phyloP scores from a whole-genome alignment of 2,888 invertebrate genomes.

The Campoletis raptor region DNA sequence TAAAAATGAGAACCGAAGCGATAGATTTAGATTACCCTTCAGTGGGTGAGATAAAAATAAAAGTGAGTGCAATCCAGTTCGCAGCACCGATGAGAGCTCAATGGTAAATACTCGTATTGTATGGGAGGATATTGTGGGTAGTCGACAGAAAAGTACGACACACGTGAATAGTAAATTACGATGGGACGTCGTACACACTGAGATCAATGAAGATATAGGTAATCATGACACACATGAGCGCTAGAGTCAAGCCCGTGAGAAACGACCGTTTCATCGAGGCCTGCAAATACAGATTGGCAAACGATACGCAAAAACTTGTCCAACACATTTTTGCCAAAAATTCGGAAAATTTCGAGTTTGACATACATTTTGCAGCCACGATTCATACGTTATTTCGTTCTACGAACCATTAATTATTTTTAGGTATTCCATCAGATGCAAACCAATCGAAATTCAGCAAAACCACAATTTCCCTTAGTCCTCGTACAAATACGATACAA shows the following conservation, averaged over 20 bases:
- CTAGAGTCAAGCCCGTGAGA: constrained; percentile 71
- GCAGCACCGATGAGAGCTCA: background rate
- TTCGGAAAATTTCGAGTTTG: background rate
- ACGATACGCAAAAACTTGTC: constrained; percentile 12
- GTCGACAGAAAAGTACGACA: constrained; percentile 15
- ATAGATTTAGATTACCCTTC: background rate
- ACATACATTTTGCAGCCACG: background rate
- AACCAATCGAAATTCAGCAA: too few relatives aligned
- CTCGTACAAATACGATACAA: too few relatives aligned
- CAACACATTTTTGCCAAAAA: background rate
- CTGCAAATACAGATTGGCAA: constrained; percentile 59
- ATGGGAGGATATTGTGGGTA: constrained; percentile 16
- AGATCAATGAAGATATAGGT: constrained; percentile 8
- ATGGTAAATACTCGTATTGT: constrained; percentile 33
- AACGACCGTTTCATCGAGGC: constrained; percentile 53
- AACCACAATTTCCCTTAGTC: too few relatives aligned
- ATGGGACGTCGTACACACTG: background rate
- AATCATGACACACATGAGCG: constrained; percentile 47
- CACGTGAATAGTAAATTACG: constrained; percentile 19
- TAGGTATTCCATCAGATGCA: background rate
- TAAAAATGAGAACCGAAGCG: background rate
- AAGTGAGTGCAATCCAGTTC: background rate
- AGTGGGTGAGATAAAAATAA: constrained; percentile 25
- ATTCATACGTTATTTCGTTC: background rate
- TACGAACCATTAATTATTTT: background rate